Evolutionary conservation across 2,797 vertebrate species (phyloP).

Genomic region (Danio choprae): DNA sequence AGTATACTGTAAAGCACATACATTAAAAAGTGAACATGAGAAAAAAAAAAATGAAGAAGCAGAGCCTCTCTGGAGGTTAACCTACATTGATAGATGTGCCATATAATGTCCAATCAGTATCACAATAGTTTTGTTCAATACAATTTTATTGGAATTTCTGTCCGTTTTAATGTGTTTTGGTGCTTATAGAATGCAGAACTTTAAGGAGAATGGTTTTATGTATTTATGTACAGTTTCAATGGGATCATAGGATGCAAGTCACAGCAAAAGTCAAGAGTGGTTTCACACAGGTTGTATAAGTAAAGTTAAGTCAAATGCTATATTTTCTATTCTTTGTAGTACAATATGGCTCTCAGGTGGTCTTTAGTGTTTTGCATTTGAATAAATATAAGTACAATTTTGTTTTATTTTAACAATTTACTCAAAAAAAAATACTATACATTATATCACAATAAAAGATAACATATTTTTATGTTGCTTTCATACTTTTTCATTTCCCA

Average conservation of each 20-base stretch:
- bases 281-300: neutral
- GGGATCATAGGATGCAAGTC: neutral
- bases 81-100: constrained; percentile 3
- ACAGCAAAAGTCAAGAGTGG: neutral
- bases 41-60: constrained; percentile 14
- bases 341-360: constrained; percentile 33
- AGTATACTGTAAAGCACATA: constrained; percentile 23
- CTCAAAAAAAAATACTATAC: too few species aligned
- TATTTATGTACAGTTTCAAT: neutral
- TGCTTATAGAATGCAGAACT: neutral
- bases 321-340: neutral
- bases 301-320: neutral
- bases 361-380: constrained; percentile 31
- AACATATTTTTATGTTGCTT: too few species aligned
- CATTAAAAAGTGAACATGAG: neutral
- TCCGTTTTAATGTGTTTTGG: neutral
- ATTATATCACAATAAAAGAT: too few species aligned
- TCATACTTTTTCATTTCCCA: too few species aligned
- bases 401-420: too few species aligned
- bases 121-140: too few species aligned
- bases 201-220: neutral
- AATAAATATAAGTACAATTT: too few species aligned
- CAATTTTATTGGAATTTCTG: too few species aligned
- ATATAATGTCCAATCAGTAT: neutral
- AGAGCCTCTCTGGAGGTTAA: constrained; percentile 19